These are phyloP conservation scores for Agelaius phoeniceus DNA, from an alignment of 2,113 vertebrate genomes.

Conservation along the genomic window DNA sequence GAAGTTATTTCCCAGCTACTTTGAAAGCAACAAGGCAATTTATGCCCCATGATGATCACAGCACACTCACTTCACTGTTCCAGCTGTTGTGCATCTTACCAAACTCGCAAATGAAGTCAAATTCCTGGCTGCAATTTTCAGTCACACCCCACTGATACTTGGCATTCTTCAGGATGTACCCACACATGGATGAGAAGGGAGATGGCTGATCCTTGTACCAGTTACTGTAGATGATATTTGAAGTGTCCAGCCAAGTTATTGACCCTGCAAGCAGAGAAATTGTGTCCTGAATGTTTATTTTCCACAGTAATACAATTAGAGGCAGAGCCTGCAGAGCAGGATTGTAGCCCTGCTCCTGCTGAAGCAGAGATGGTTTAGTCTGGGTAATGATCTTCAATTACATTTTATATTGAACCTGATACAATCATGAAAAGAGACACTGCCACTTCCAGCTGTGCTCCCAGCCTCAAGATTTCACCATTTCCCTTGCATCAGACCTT, in stretches of 20 bases:
- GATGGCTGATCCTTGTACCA: conserved; percentile 72
- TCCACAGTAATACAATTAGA: not conserved
- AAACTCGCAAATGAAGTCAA: conserved; percentile 89
- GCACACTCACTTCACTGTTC: not conserved
- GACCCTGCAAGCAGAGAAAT: conserved; percentile 69
- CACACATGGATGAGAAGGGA: conserved; percentile 69
- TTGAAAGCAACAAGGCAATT: not conserved
- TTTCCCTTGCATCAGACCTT: not conserved
- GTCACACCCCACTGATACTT: conserved; percentile 82
- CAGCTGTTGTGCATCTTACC: conserved; percentile 72
- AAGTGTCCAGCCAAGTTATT: conserved; percentile 87
- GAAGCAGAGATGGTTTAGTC: not conserved
- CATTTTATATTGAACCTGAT: not conserved
- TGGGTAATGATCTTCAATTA: not conserved
- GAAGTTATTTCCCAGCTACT: not conserved
- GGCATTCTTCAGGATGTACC: conserved; percentile 78
- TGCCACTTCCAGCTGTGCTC: not conserved
- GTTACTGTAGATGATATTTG: conserved; percentile 84
- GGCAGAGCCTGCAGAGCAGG: not conserved
- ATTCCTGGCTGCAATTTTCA: conserved; percentile 83
- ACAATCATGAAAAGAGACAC: not conserved
- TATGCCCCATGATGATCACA: not conserved
- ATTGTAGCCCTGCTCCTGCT: not conserved
- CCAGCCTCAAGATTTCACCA: not conserved
- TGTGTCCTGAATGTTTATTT: not conserved